These are phyloP conservation scores for Disparrhopalites patrizii DNA, from an alignment of 2,888 invertebrate species.

Conservation along the genomic window DNA sequence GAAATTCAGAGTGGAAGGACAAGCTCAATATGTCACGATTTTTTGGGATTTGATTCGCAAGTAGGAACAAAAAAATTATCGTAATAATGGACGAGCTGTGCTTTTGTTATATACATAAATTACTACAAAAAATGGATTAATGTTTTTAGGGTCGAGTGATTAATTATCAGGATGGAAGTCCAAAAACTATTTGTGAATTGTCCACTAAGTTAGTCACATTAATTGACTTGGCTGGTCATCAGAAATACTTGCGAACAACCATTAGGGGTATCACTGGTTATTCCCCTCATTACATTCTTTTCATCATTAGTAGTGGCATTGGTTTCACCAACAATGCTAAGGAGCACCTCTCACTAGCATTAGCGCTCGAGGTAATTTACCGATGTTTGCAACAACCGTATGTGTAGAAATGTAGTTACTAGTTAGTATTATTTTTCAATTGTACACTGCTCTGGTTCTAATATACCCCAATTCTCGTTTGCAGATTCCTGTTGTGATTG, in stretches of 20 bases:
- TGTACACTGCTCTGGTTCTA: background rate
- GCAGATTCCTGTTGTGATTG: conserved; percentile 78
- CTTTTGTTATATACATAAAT: background rate
- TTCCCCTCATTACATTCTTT: conserved; percentile 85
- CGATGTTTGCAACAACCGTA: too few relatives aligned
- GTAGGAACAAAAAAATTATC: conserved; percentile 51
- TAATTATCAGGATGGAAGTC: conserved; percentile 79
- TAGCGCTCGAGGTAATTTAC: conserved; percentile 64
- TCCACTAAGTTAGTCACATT: conserved; percentile 91
- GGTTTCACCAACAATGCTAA: conserved; percentile 78
- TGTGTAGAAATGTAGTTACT: background rate
- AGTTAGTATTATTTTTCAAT: conserved; percentile 1
- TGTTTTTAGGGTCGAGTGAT: conserved; percentile 68
- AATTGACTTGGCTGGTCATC: conserved; percentile 92
- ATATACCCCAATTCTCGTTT: background rate
- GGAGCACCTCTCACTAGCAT: conserved; percentile 82
- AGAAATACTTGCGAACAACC: conserved; percentile 92
- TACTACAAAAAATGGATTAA: background rate
- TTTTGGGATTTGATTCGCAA: conserved; percentile 87
- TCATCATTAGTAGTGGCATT: conserved; percentile 77
- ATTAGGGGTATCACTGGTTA: conserved; percentile 90
- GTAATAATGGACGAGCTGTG: background rate
- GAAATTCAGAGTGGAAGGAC: conserved; percentile 92
- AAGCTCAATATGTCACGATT: conserved; percentile 92
- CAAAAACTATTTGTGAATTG: conserved; percentile 88